Evolutionary conservation across 2,113 vertebrate species (phyloP).

Genomic region (Ranitomeya imitator): DNA sequence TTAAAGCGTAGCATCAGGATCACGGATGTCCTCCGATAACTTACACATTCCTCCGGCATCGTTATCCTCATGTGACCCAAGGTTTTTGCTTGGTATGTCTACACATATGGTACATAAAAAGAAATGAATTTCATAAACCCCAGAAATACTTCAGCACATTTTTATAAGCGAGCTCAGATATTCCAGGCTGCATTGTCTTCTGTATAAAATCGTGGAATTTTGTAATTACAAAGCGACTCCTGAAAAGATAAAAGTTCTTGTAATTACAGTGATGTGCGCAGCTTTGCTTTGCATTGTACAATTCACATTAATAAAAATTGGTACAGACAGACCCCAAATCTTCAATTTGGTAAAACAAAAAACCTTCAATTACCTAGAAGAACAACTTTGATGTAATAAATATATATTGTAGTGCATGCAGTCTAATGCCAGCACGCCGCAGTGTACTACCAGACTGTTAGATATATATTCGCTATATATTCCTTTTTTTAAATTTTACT

Average conservation of each 20-base stretch:
- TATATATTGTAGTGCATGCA: not conserved
- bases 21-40: slow-evolving; percentile 44
- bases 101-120: slow-evolving; percentile 57
- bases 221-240: slow-evolving; percentile 25
- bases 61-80: slow-evolving; percentile 49
- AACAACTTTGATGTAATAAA: not conserved
- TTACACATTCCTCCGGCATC: slow-evolving; percentile 5
- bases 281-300: not conserved
- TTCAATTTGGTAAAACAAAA: not conserved
- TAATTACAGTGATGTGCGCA: slow-evolving; percentile 34
- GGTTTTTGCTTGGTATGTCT: slow-evolving; percentile 45
- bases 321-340: not conserved
- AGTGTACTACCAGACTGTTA: no score
- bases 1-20: slow-evolving; percentile 11
- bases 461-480: no score
- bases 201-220: slow-evolving; percentile 46
- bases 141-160: slow-evolving; percentile 49
- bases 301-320: not conserved
- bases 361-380: not conserved
- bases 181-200: slow-evolving; percentile 52
- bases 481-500: no score
- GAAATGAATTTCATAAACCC: slow-evolving; percentile 56
- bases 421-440: not conserved
- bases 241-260: slow-evolving; percentile 30
- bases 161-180: slow-evolving; percentile 53